Evolutionary conservation across 2,113 vertebrate genomes (phyloP).

Genomic region (Sinocyclocheilus anshuiensis): DNA sequence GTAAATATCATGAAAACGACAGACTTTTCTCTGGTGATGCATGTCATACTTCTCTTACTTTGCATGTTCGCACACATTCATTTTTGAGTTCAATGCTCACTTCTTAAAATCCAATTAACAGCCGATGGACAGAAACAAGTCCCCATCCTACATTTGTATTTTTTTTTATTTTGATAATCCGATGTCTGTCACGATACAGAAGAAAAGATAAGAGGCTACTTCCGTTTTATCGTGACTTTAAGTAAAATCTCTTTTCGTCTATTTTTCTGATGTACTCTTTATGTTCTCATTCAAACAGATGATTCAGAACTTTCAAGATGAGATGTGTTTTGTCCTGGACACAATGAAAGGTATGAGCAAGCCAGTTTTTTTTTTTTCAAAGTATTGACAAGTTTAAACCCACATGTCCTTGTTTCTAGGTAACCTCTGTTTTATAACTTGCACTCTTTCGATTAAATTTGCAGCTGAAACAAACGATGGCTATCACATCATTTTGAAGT

Average conservation of each 20-base stretch:
- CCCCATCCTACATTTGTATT: not conserved
- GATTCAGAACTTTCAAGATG: conserved; percentile 97
- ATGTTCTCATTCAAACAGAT: conserved; percentile 76
- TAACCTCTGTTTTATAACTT: not conserved
- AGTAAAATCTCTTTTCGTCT: not conserved
- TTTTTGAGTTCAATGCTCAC: too few relatives aligned
- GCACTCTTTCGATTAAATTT: conserved; percentile 43
- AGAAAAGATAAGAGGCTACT: not conserved
- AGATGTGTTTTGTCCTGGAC: conserved; percentile 94
- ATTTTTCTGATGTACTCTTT: not conserved
- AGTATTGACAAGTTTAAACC: too few relatives aligned
- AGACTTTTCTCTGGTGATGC: too few relatives aligned
- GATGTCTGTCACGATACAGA: too few relatives aligned
- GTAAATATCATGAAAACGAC: too few relatives aligned
- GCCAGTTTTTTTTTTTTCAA: not conserved
- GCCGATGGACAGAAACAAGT: not conserved
- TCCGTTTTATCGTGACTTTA: not conserved
- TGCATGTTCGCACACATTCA: too few relatives aligned
- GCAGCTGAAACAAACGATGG: conserved; percentile 90
- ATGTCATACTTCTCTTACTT: too few relatives aligned
- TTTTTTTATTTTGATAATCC: too few relatives aligned
- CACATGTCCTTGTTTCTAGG: not conserved
- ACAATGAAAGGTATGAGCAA: conserved; percentile 89
- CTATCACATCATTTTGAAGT: conserved; percentile 94
- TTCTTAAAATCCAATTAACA: not conserved